Evolutionary conservation across 2,797 vertebrate genomes (phyloP), one percentile per base, ranked within the genome.

Genomic region (Gymnoscopelus microlampas): DNA sequence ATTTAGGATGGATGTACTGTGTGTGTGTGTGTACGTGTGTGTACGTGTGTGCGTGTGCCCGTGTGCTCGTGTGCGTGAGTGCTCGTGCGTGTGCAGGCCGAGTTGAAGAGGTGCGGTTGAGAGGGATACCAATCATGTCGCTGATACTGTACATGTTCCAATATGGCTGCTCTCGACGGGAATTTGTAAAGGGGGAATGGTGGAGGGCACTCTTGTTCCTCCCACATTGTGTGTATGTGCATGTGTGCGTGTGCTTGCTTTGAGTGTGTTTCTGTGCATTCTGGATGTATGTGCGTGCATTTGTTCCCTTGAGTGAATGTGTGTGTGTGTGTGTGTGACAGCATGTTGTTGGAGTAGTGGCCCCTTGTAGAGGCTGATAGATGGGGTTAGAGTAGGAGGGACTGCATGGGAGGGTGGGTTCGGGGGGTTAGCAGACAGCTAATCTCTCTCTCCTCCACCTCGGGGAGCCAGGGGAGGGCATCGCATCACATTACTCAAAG

Each of bases 361-460:
- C 39, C 47, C 35, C 59, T 62, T 32, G 15, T 51, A 35, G 60
- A 13, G 39, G 49, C 70, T 60, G 63, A 60, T 63, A 58, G 56
- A 72, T 60, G 71, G 24, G 61, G 71, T 74, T 65, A 44, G 39
- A 44, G 39, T 44, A 44, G 39, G 39, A 44, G 39, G 39, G 39
- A 44, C 8, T 44, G 39, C 9, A 35, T 50, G 73, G 73, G 71
- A 62, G 47, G 49, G 63, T 71, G 10, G 74, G 66, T 56, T 57
- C 51, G 53, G 26, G 66, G 53, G 56, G 8, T 7, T 68, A 48
- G 53, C 29, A 59, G 75, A 82, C 75, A 74, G 75, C 69, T 79
- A 77, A 82, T 86, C 77, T 80, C 77, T 86, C 79, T 80, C 71
- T 82, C 73, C 68, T 68, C n/a, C 35, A 78, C 79, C 69, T 73